Evolutionary conservation across 2,113 vertebrate species (phyloP), one percentile per base, ranked within the genome.

Genomic region (Castor canadensis): DNA sequence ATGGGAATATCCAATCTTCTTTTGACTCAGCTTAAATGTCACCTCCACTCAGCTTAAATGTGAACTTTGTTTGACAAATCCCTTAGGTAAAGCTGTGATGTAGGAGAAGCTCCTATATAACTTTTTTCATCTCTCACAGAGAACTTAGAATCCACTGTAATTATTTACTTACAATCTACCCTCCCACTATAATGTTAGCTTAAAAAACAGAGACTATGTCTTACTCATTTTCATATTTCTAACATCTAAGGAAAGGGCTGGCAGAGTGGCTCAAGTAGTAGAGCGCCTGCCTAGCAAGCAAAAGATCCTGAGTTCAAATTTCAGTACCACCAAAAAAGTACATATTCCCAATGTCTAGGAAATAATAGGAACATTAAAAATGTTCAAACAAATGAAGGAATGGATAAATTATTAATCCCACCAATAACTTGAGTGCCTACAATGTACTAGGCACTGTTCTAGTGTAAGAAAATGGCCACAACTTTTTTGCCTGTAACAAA

Each of bases 321-420:
- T n/a, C n/a, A n/a, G n/a, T n/a, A n/a, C n/a, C n/a, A n/a, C n/a
- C n/a, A n/a, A n/a, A n/a, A n/a, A n/a, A n/a, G n/a, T n/a, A n/a
- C 76, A 91, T 58, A 94, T n/a, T 79, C 30, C 43, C 40, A 90
- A 45, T 52, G 87, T 47, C 38, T 58, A 86, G 58, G 43, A 96
- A 73, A 89, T 82, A 80, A 83, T 6, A 91, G 58, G n/a, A 40
- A 97, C 1, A 91, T n/a, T 89, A 87, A 79, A 84, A 93, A 90
- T 81, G 60, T 64, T 81, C 89, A n/a, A 96, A 96, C 43, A 95
- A 95, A 94, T 40, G 30, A 82, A 87, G 52, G 28, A 94, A 92
- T 15, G 9, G 30, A 93, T 91, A 92, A 94, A 89, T 19, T 93
- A 87, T 40, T 89, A 32, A 83, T 83, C 81, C 58, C 62, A 95